Evolutionary conservation across 2,797 vertebrate species (phyloP).

Genomic region (Tokudaia tokunoshimensis): DNA sequence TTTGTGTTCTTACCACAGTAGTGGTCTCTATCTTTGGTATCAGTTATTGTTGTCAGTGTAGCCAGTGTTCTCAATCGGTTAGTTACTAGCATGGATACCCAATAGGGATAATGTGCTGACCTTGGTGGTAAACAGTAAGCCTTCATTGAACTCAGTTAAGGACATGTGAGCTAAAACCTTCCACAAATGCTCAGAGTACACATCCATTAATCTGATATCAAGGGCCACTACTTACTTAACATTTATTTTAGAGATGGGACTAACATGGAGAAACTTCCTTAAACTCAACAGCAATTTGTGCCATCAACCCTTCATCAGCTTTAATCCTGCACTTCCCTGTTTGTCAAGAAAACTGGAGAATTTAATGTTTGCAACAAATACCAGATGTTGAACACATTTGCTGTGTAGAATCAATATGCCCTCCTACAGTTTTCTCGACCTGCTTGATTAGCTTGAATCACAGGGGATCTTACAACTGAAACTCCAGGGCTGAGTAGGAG

Average conservation of each 20-base stretch:
- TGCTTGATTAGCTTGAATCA: constrained; percentile 41
- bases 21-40: background rate
- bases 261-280: background rate
- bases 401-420: constrained; percentile 64
- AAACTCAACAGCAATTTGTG: background rate
- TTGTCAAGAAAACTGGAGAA: constrained; percentile 53
- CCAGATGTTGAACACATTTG: constrained; percentile 51
- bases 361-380: constrained; percentile 36
- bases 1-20: background rate
- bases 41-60: background rate
- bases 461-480: constrained; percentile 32
- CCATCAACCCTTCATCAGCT: background rate
- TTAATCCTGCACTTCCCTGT: background rate
- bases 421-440: background rate
- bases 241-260: background rate
- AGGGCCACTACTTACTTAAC: background rate
- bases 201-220: constrained; percentile 15
- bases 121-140: background rate
- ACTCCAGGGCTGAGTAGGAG: background rate
- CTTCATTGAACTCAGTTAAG: background rate
- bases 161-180: background rate
- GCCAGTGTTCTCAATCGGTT: background rate
- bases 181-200: background rate
- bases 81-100: background rate
- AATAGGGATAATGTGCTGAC: background rate